Conservation (phyloP, 2,113 vertebrate species). For the Arothron firmamentum region DNA sequence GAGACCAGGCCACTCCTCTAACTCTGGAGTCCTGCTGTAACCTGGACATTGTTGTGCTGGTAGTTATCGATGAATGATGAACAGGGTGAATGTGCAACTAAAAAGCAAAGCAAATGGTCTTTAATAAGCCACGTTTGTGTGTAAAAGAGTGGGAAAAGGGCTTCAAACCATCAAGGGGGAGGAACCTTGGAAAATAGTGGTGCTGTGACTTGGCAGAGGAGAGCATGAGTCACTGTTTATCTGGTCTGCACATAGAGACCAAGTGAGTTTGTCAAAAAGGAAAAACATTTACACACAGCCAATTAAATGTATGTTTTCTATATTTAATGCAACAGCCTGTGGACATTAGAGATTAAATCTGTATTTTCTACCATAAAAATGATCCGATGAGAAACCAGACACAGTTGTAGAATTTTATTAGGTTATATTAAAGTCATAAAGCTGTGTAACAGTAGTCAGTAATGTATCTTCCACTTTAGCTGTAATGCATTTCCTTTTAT, state of each 20-base stretch:
- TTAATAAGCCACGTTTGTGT: not conserved
- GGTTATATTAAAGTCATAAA: slow-evolving; percentile 56
- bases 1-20: slow-evolving; percentile 42
- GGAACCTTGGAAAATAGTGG: slow-evolving; percentile 67
- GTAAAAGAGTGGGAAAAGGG: not conserved
- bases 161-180: slow-evolving; percentile 25
- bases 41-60: slow-evolving; percentile 13
- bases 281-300: slow-evolving; percentile 3
- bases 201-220: slow-evolving; percentile 67
- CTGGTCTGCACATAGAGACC: slow-evolving; percentile 60
- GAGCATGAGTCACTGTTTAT: slow-evolving; percentile 75
- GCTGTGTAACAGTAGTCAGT: slow-evolving; percentile 73
- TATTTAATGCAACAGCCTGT: too few species aligned
- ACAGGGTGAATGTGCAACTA: not conserved
- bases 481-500: slow-evolving; percentile 45
- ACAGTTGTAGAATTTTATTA: slow-evolving; percentile 72
- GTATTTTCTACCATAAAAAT: too few species aligned
- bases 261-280: slow-evolving; percentile 43
- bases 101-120: slow-evolving; percentile 1
- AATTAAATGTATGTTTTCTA: not conserved
- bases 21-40: slow-evolving; percentile 24
- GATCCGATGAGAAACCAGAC: not conserved
- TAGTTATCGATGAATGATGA: slow-evolving; percentile 3
- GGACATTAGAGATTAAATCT: too few species aligned
- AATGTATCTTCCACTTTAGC: slow-evolving; percentile 46